Evolutionary conservation across 1,140 invertebrate genomes (phyloP), one percentile per base, ranked within the genome.

Genomic region (Drosophila sp.): DNA sequence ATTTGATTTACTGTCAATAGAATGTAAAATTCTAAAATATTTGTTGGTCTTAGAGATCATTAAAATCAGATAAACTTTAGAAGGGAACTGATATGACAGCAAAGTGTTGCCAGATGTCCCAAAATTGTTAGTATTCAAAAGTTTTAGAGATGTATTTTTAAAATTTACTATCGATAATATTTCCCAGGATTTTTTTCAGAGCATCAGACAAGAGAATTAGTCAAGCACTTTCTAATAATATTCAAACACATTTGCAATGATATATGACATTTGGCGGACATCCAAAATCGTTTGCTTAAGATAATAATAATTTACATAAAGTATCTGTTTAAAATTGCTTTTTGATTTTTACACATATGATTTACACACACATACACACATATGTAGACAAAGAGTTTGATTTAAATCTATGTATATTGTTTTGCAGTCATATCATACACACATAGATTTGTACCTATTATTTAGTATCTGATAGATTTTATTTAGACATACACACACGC

Each of bases 401-500:
- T 40, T 10, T 40, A 32, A 17, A 17, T 17, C 17, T 66, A 70
- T 74, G 54, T 44, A 66, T 56, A 64, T 61, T 27, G 23, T 38
- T 30, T 38, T 11, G 35, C 60, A 55, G 54, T 63, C 60, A 38
- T 40, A 67, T 60, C 47, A 70, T 38, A 66, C 66, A 70, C 64
- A 77, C 68, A 79, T 35, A 44, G 50, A 55, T 50, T 27, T 27
- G 27, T 50, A 50, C 23, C 44, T 27, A 50, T 50, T 50, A 27
- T 50, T 68, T 68, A 64, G 1, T 17, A 17, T 25, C 41, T 1
- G 1, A 10, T 32, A 29, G 10, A 6, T 41, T 61, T n/a, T 40
- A 61, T 47, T 47, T 68, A 76, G 47, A 68, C 66, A 79, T 56
- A 66, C 50, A 70, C 66, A 65, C 64, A 65, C 66, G 70, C 65